These are phyloP conservation scores for Otolemur crassicaudatus DNA, from an alignment of 2,797 vertebrate genomes.

Conservation along the genomic window DNA sequence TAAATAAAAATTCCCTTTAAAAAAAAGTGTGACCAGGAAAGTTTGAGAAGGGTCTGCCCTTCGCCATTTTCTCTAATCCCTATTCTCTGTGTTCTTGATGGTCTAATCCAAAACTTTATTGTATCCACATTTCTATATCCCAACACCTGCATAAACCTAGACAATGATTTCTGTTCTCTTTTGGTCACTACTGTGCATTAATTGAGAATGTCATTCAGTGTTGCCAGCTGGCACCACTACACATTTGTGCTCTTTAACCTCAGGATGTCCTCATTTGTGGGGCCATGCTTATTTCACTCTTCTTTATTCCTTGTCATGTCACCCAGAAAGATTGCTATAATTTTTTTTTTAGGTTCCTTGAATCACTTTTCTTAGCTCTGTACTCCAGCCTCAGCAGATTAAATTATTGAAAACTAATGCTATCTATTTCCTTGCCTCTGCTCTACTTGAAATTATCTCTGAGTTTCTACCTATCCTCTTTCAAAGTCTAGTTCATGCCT, in stretches of 20 bases:
- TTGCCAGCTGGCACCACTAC: neutral
- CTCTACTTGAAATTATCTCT: constrained; percentile 2
- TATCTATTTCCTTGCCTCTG: neutral
- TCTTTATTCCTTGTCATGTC: neutral
- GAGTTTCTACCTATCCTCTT: neutral
- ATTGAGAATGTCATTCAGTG: neutral
- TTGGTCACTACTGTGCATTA: neutral
- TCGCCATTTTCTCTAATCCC: neutral
- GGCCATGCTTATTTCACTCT: neutral
- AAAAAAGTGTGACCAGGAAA: neutral
- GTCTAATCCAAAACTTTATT: neutral
- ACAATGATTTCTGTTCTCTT: neutral
- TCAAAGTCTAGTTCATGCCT: constrained; percentile 12
- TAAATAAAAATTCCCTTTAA: too few relatives aligned
- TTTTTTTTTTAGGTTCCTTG: neutral
- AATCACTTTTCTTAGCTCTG: neutral
- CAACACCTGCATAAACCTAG: neutral
- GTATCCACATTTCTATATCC: neutral
- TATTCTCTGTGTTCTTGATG: neutral
- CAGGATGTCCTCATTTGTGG: neutral
- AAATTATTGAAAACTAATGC: neutral
- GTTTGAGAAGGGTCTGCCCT: neutral
- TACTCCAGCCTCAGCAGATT: neutral
- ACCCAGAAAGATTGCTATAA: neutral
- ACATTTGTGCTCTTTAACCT: neutral